Evolutionary conservation across 2,113 vertebrate genomes (phyloP), one percentile per base, ranked within the genome.

Genomic region (Trematomus loennbergii): DNA sequence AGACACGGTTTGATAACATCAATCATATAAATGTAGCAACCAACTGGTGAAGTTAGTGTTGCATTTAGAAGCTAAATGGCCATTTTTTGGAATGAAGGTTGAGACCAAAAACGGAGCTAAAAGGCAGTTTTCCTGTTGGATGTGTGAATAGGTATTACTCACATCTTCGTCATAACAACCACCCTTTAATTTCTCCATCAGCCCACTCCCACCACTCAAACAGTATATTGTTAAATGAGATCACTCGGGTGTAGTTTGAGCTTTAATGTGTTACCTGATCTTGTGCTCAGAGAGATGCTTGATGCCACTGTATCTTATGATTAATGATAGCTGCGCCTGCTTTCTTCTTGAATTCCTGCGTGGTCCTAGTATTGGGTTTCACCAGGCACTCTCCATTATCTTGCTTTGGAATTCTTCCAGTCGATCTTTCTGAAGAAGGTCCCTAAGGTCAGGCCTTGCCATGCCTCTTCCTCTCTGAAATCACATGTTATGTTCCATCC

Each of bases 331-430:
- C 17, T 61, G n/a, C 7, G 17, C 16, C 43, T 45, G 15, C 50
- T 2, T 73, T 63, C 78, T 53, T 81, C 59, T 40, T 40, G 18
- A 68, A 81, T 61, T 62, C 46, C 66, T 65, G 75, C 57, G 46
- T 72, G 40, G 40, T 69, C 11, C 33, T 55, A 60, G 82, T 82
- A 40, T 88, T 72, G 62, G 49, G 73, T 89, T 91, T 87, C 77
- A 74, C 17, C 46, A 48, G 49, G 3, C 59, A 5, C 68, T 79
- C 53, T 86, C 76, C 81, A 82, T 86, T 87, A 89, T 75, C 61
- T 57, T 54, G 45, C 40, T 62, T 61, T 88, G 83, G 81, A 87
- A 61, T 81, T 68, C 25, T 40, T 83, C 82, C 75, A 87, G 77
- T 45, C 62, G 25, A 74, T 82, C 58, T 72, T 75, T 77, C 69